Base-by-base conservation (phyloP, 2,888 invertebrate genomes). In the Scaptomyza parva region DNA sequence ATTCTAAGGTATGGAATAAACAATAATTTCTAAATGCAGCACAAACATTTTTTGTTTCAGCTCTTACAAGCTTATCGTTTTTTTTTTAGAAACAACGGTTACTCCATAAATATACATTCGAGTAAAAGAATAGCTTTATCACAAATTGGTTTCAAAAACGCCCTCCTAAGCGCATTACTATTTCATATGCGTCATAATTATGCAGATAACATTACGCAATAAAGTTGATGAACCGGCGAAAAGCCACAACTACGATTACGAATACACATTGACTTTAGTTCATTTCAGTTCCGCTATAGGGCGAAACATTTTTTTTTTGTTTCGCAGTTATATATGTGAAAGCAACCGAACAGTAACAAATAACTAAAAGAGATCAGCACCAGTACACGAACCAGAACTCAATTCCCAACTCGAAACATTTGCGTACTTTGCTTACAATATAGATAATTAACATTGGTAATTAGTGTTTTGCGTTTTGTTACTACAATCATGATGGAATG, bases 371-470 rank as follows among this genome's bases (percentile, higher is more conserved):
- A 58, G 41, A 59, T 33, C 41, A 3, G 30, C 47, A 28, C 1
- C 35, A 48, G 28, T 40, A 24, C 26, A 9, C 20, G 28, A 37
- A 18, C 14, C 28, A 17, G n/a, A 30, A 33, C 11, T 39, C 40
- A 20, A 18, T 18, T 18, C 26, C 33, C 35, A 33, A 14, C 17
- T 6, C 7, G 24, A 18, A 30, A 20, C 33, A 40, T 18, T 6
- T 20, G 20, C 24, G 28, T 41, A 52, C 33, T 18, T 39, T 0
- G 41, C 40, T 35, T 14, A 51, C 43, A 39, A 30, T 33, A 52
- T 17, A 68, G 48, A 72, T 63, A 70, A 78, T 67, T 65, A 59
- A 30, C 70, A 60, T 41, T 61, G 48, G 60, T 68, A 81, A 81
- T 81, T 78, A 76, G 58, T 40, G 37, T 17, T 14, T 7, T 53